Base-by-base conservation (phyloP, 1,140 invertebrate species). In the Drosophila ananassae region DNA sequence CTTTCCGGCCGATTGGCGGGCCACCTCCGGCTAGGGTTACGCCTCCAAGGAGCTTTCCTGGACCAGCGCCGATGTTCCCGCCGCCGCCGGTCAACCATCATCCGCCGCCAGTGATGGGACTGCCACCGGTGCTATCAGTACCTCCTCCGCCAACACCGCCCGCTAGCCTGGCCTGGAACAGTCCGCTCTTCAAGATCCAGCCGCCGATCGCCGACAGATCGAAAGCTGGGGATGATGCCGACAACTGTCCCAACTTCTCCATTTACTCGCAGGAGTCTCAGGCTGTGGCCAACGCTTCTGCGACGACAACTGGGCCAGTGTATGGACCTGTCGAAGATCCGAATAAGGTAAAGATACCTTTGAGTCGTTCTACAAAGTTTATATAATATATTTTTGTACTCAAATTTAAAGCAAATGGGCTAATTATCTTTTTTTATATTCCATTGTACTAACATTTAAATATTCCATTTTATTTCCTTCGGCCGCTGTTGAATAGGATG, bases 181-280 rank as follows among this genome's bases (percentile, higher is more conserved):
- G 52, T 39, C 73, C 87, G 10, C 28, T 91, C 5, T 91, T 91
- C 21, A 90, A 90, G 61, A 41, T 91, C 5, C 59, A 54, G 37
- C 25, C 50, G 9, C 50, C 37, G 12, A 54, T 21, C 39, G 44
- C 39, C 46, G 6, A 76, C 57, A 54, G 69, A 79, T 63, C 8
- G 91, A 93, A 72, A 1, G 74, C 79, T 25, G 94, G 95, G 62
- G 93, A 94, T 46, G 94, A 94, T 2, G 94, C 95, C 75, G 94
- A 95, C 1, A 95, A 96, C 63, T 97, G 96, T 92, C 96, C 96
- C 3, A 97, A 97, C 85, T 96, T 96, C 85, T 96, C 95, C 3
- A 96, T 97, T 57, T 97, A 97, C 91, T 97, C 96, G 0, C 94
- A 95, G 3, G 94, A 96, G 72, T 96, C 95, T 24, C 95, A 96